Evolutionary conservation across 2,113 vertebrate species (phyloP), one percentile per base, ranked within the genome.

Genomic region (Amphiprion ocellaris): DNA sequence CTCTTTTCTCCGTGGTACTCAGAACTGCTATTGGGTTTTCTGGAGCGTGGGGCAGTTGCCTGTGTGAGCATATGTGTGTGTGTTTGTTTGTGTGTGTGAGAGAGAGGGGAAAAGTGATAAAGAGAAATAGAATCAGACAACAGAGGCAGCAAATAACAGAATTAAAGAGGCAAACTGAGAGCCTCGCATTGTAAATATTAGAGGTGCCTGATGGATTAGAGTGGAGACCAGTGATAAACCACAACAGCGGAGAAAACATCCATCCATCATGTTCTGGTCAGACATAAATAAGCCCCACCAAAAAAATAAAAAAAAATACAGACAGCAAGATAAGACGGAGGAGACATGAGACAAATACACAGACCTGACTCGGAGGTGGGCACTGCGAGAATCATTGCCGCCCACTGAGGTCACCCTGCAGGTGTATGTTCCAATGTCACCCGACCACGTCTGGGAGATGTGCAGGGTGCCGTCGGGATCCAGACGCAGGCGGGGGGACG

Each of bases 401-500:
- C 98, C 98, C 0, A 97, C 95, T 0, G 98, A 99, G 55, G 96
- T 90, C 82, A 99, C 97, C 52, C 95, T 96, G 95, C 98, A 99
- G 90, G 96, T 97, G 93, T 99, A 99, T 3, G 96, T 99, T 68
- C 98, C 98, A 0, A 99, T 99, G 94, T 99, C 98, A 0, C 98
- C 98, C 0, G 98, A 99, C 98, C 98, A 99, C 2, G 98, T 99
- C 94, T 99, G 98, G 33, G 97, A 96, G 93, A 99, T 96, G 89
- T 98, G 96, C 67, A 99, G 94, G 19, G 97, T 96, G 79, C 98
- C 97, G 9, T 88, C 92, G 47, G 92, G 92, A 19, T 98, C 97
- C 87, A 96, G 91, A 5, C 95, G 95, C 82, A 99, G 85, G 37
- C 98, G 95, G 0, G 96, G 96, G 24, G 94, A 93, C 0, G 87